Evolutionary conservation across 2,113 vertebrate species (phyloP).

Genomic region (Sialia sialis): DNA sequence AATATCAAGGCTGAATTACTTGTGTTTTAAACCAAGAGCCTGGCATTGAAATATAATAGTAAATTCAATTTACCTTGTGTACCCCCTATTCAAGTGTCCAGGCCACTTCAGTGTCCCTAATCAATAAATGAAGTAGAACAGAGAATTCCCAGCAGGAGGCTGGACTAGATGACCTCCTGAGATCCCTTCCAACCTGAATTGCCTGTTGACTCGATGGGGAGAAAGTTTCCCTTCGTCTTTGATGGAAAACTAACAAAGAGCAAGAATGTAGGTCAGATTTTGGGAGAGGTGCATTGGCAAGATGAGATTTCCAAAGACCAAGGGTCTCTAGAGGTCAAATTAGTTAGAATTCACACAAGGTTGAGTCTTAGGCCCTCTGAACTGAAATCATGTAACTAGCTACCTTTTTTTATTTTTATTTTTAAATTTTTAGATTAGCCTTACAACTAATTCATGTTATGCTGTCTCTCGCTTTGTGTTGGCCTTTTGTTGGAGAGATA

Average conservation of each 20-base stretch:
- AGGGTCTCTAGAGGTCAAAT: background rate
- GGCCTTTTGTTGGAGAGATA: background rate
- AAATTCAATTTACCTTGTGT: background rate
- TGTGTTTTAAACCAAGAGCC: background rate
- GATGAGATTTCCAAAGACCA: background rate
- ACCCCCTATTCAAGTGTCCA: background rate
- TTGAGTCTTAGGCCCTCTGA: background rate
- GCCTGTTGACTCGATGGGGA: background rate
- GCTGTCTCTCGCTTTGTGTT: background rate
- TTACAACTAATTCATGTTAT: background rate
- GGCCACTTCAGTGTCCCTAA: background rate
- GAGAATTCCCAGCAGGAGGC: background rate
- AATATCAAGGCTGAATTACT: background rate
- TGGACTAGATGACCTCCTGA: background rate
- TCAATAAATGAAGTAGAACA: background rate
- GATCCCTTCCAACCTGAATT: background rate
- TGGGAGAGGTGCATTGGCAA: background rate
- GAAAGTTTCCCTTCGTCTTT: background rate
- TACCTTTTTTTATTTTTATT: background rate
- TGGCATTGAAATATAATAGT: background rate
- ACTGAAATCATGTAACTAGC: background rate
- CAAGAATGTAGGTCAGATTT: background rate
- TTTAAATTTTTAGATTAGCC: background rate
- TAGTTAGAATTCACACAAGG: background rate
- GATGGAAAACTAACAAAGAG: background rate